Base-by-base conservation (phyloP, 2,888 invertebrate genomes). In the Sialis lutaria region DNA sequence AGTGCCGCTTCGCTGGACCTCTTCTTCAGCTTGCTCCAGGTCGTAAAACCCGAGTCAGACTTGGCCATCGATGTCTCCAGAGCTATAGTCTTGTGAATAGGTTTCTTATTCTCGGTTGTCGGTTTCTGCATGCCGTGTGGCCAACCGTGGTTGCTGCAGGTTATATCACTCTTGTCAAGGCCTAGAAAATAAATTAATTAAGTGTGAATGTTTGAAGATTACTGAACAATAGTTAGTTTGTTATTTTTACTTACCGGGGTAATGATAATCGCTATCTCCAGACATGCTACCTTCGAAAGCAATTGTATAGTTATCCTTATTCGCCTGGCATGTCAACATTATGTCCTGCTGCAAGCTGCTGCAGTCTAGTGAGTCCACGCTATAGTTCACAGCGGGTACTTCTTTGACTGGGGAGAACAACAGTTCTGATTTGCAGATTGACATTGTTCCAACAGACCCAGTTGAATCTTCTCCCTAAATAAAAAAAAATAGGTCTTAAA, bases 241-340 rank as follows among this genome's bases (percentile, higher is more conserved):
- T 6, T 10, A 5, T 10, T 37, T 6, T 37, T 7, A 50, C 64
- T 50, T 55, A 65, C 65, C 64, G 48, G 61, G 63, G 51, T 67
- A 69, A 53, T 68, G 68, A 65, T 79, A 82, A 67, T 82, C 83
- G 61, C 82, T 84, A 62, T 83, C 86, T 67, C 88, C 88, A 46
- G 87, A 86, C 56, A 81, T 73, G 58, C 86, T 86, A 59, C 89
- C 91, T 69, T 91, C 90, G 59, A 92, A 92, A 54, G 91, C 91
- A 59, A 92, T 90, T 53, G 91, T 92, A 64, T 92, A 92, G 69
- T 92, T 92, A 67, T 90, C 86, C 70, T 91, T 90, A 65, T 90
- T 89, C 51, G 88, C 84, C 67, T 86, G 85, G 65, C 91, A 92
- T 52, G 90, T 91, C 54, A 90, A 74, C 64, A 91, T 81, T 61